Evolutionary conservation across 2,113 vertebrate species (phyloP).

Genomic region (Myanophis thanlyinensis): DNA sequence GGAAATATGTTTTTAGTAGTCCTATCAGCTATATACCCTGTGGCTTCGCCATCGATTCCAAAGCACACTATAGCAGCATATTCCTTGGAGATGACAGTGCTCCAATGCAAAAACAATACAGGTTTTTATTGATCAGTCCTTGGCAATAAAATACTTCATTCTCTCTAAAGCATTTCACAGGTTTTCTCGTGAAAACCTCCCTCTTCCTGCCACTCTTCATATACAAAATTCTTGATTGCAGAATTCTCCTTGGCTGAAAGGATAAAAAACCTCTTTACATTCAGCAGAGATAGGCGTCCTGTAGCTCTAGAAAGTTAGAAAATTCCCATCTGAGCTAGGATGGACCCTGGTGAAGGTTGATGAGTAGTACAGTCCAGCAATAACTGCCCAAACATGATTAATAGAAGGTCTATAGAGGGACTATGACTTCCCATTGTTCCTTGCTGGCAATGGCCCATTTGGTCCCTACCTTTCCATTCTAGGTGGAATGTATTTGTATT

Average conservation of each 20-base stretch:
- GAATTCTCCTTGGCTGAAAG: background rate
- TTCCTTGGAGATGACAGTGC: background rate
- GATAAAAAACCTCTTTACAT: background rate
- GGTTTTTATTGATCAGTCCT: background rate
- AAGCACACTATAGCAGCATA: background rate
- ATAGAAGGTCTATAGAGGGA: background rate
- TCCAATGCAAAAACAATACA: background rate
- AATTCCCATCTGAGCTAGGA: background rate
- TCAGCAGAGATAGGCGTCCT: background rate
- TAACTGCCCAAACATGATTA: background rate
- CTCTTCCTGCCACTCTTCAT: background rate
- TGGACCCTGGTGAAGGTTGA: background rate
- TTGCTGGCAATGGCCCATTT: background rate
- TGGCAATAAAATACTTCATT: background rate
- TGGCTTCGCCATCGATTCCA: background rate
- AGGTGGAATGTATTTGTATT: background rate
- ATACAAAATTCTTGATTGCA: background rate
- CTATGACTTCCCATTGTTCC: background rate
- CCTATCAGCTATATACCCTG: background rate
- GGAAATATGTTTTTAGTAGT: background rate
- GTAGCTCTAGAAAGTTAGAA: background rate
- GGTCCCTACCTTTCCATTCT: background rate
- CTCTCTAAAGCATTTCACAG: background rate
- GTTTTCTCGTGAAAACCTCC: background rate
- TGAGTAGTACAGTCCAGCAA: background rate